Evolutionary conservation across 2,797 vertebrate genomes (phyloP).

Genomic region (Enteromius treurensis): DNA sequence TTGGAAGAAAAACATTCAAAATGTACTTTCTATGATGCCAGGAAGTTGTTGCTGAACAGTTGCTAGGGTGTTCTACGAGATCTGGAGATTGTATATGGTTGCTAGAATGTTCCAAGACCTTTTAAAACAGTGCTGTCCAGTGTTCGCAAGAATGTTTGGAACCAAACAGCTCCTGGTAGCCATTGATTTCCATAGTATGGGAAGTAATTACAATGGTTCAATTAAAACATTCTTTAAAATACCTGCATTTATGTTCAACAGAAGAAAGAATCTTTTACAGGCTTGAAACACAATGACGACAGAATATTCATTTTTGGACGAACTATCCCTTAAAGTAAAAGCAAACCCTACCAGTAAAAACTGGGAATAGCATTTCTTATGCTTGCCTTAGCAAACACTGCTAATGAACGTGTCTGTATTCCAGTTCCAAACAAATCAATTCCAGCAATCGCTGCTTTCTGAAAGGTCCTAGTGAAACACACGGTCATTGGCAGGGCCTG

Average conservation of each 20-base stretch:
- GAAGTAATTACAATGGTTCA: neutral
- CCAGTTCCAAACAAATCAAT: constrained; percentile 16
- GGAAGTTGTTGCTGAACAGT: neutral
- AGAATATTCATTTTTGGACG: neutral
- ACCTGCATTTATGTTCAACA: neutral
- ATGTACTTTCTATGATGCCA: neutral
- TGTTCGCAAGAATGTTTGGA: neutral
- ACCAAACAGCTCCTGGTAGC: neutral
- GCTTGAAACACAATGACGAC: neutral
- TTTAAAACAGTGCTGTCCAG: neutral
- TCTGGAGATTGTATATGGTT: neutral
- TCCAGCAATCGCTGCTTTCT: neutral
- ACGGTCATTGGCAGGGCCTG: constrained; percentile 13
- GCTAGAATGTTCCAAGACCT: neutral
- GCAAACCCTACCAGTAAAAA: neutral
- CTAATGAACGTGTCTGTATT: constrained; percentile 7
- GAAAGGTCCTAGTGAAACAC: neutral
- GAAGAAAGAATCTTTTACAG: neutral
- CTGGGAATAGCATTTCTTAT: neutral
- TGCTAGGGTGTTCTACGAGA: neutral
- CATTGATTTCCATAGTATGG: neutral
- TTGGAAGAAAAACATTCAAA: neutral
- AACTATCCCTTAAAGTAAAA: neutral
- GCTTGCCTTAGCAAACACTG: neutral
- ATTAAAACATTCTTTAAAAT: neutral